Evolutionary conservation across 2,113 vertebrate species (phyloP).

Genomic region (Ctenomys sociabilis): DNA sequence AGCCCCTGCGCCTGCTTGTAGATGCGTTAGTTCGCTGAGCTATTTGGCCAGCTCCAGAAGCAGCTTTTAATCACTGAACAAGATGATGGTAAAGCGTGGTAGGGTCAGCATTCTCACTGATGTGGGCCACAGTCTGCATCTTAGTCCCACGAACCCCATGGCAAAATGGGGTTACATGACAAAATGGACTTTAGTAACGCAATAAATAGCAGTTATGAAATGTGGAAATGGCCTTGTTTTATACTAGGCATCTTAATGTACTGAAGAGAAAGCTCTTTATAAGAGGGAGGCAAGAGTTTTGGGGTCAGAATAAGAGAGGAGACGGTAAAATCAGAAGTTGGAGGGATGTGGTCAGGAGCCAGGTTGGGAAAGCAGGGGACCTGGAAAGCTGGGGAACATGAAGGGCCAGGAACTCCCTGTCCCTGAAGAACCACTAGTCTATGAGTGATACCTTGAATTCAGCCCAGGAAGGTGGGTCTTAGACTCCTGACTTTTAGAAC

Average conservation of each 20-base stretch:
- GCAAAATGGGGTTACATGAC: neutral
- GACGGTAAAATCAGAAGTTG: neutral
- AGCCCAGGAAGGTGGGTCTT: neutral
- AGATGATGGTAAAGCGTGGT: neutral
- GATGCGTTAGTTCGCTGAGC: too few species aligned
- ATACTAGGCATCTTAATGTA: neutral
- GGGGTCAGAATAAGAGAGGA: neutral
- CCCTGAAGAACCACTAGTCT: neutral
- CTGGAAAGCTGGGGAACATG: neutral
- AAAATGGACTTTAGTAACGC: neutral
- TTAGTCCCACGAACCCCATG: neutral
- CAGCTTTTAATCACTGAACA: neutral
- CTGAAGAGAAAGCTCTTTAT: neutral
- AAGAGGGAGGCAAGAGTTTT: neutral
- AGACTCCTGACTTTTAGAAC: neutral
- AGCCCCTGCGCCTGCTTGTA: too few species aligned
- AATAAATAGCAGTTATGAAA: neutral
- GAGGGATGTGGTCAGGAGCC: neutral
- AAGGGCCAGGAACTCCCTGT: neutral
- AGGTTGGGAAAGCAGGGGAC: too few species aligned
- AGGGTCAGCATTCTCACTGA: neutral
- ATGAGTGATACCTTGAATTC: neutral
- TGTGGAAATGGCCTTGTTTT: neutral
- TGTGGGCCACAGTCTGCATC: neutral
- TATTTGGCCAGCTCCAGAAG: neutral